phyloP scores from a whole-genome alignment of 2,113 vertebrate genomes.

The Lasiurus cinereus region DNA sequence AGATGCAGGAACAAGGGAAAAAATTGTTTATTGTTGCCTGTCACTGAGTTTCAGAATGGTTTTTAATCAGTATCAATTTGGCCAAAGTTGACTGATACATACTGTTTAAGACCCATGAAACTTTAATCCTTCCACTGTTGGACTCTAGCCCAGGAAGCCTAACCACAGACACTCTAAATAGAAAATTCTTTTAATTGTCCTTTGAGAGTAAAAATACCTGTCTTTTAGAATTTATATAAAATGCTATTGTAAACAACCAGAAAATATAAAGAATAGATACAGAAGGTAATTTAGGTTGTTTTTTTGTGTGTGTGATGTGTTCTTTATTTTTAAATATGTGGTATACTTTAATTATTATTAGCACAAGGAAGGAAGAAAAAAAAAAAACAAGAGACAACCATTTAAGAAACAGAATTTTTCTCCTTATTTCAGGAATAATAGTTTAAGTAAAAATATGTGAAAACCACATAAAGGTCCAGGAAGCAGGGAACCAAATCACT shows the following conservation, averaged over 20 bases:
- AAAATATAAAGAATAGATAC: background rate
- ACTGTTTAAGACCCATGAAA: background rate
- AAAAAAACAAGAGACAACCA: background rate
- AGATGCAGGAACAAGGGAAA: background rate
- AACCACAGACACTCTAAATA: background rate
- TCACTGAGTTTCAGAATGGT: background rate
- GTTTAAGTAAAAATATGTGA: slow-evolving; percentile 46
- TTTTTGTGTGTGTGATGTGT: background rate
- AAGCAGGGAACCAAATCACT: slow-evolving; percentile 15
- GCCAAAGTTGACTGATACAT: background rate
- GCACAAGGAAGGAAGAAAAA: background rate
- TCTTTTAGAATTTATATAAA: background rate
- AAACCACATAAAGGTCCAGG: background rate
- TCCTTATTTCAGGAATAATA: background rate
- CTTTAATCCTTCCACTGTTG: background rate
- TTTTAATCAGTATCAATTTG: background rate
- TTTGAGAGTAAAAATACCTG: background rate
- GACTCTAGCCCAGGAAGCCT: background rate
- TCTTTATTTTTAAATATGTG: slow-evolving; percentile 23
- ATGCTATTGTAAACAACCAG: background rate
- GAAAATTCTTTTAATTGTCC: background rate
- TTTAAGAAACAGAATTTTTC: background rate
- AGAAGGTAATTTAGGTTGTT: background rate
- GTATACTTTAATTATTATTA: background rate
- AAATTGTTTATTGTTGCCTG: background rate